Base-by-base conservation (phyloP, 1,140 invertebrate genomes). In the Phymastichus coffea region DNA sequence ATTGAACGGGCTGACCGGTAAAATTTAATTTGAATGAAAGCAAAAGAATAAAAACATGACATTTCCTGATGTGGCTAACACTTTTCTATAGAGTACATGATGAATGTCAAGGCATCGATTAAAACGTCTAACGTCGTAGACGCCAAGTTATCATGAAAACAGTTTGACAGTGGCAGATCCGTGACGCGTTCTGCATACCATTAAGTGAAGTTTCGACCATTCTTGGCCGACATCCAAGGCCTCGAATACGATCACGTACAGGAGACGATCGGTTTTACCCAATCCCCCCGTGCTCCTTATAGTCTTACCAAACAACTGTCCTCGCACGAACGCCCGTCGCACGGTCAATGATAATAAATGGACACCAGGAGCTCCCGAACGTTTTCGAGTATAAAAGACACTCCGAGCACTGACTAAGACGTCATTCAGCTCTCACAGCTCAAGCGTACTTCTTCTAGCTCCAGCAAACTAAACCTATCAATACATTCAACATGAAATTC, bases 341-440 rank as follows among this genome's bases (percentile, higher is more conserved):
- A 19, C 26, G 46, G 19, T 49, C 35, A 51, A 51, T 41, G 25
- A 54, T 62, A 64, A 67, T 62, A n/a, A n/a, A n/a, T n/a, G n/a
- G n/a, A n/a, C n/a, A n/a, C n/a, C n/a, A n/a, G n/a, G n/a, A n/a
- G n/a, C n/a, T n/a, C n/a, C n/a, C n/a, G n/a, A n/a, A n/a, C n/a
- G n/a, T n/a, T n/a, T n/a, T n/a, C n/a, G n/a, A n/a, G n/a, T n/a
- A n/a, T n/a, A n/a, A 40, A 40, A 40, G 4, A 40, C 9, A 4
- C 15, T 15, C 9, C 9, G 20, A 59, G 51, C 49, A 59, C n/a
- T n/a, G n/a, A n/a, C n/a, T n/a, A n/a, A n/a, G n/a, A n/a, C n/a
- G n/a, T 59, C 57, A 59, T 19, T 59, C 49, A 53, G 57, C 57
- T 59, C 40, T 23, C 43, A 17, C 37, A 59, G 57, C 57, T 20